Conservation (phyloP, 2,797 vertebrate genomes). For the Thalassophryne amazonica region DNA sequence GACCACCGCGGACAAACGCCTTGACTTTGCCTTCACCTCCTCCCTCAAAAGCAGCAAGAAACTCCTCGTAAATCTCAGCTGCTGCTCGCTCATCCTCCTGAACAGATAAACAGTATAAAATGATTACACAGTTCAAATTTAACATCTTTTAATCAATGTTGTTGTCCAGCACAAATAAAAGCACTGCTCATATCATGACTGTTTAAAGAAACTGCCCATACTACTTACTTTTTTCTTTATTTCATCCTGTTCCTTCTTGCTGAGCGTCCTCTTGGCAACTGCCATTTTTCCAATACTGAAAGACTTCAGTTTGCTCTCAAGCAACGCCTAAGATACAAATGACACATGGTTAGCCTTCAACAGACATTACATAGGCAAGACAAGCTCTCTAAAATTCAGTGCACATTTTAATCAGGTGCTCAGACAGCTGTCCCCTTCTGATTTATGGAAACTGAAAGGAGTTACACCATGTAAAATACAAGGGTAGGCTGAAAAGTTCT, state of each 20-base stretch:
- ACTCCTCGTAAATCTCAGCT: constrained; percentile 98
- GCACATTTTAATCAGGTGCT: neutral
- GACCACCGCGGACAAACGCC: constrained; percentile 95
- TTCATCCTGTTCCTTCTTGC: constrained; percentile 98
- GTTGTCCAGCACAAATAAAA: too few relatives aligned
- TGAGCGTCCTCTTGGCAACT: constrained; percentile 92
- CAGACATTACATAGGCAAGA: neutral
- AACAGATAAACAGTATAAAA: constrained; percentile 1
- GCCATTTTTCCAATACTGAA: constrained; percentile 99
- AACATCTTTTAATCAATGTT: neutral
- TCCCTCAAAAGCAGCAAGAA: constrained; percentile 98
- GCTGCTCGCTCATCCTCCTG: constrained; percentile 98
- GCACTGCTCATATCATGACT: too few relatives aligned
- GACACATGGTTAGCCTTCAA: constrained; percentile 1
- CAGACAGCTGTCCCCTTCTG: too few relatives aligned
- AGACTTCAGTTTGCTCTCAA: constrained; percentile 96
- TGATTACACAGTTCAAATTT: neutral
- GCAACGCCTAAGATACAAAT: constrained; percentile 80
- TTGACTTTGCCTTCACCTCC: constrained; percentile 96
- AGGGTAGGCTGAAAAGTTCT: too few relatives aligned
- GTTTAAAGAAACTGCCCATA: rapidly evolving
- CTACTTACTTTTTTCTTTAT: constrained; percentile 94
- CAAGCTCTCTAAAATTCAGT: rapidly evolving
- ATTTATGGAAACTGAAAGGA: too few relatives aligned
- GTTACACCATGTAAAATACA: too few relatives aligned